Percentiles rank a stretch among this genome's conserved stretches.
Evolutionary conservation across 2,888 invertebrate species (phyloP).

Genomic region (Crocallis elinguaria): DNA sequence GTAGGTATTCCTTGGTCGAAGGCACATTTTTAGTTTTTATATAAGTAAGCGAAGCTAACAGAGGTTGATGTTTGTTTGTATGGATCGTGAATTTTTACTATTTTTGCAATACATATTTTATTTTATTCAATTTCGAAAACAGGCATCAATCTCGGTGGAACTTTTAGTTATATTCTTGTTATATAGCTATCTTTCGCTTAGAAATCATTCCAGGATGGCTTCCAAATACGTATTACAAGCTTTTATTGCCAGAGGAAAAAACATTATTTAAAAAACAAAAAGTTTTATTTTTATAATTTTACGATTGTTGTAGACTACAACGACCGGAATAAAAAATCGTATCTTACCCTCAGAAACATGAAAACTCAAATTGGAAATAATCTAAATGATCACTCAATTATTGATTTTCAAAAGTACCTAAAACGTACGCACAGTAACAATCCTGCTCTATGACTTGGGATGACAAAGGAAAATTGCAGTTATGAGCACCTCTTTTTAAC

Average conservation of each 20-base stretch:
- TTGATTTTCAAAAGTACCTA: too few species aligned
- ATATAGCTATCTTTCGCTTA: constrained; percentile 58
- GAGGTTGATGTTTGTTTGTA: constrained; percentile 50
- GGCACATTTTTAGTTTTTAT: constrained; percentile 33
- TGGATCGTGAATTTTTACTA: constrained; percentile 38
- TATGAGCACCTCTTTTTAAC: too few species aligned
- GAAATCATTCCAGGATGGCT: constrained; percentile 76
- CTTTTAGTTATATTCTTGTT: constrained; percentile 44
- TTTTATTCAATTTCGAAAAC: constrained; percentile 45
- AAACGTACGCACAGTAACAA: too few species aligned
- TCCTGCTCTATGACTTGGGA: too few species aligned
- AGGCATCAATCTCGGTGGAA: constrained; percentile 63
- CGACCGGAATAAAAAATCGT: too few species aligned
- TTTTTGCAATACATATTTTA: constrained; percentile 38
- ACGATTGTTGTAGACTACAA: too few species aligned
- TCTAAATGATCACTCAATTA: too few species aligned
- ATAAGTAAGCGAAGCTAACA: constrained; percentile 45
- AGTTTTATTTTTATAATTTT: neutral
- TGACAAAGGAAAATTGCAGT: too few species aligned
- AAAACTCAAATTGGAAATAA: too few species aligned
- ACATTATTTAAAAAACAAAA: neutral
- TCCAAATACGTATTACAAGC: constrained; percentile 50
- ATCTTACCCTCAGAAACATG: too few species aligned
- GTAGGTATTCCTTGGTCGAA: constrained; percentile 27
- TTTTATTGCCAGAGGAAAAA: constrained; percentile 21